These are phyloP conservation scores for Rhinogobius similis DNA, from an alignment of 2,113 vertebrate genomes.

Conservation along the genomic window DNA sequence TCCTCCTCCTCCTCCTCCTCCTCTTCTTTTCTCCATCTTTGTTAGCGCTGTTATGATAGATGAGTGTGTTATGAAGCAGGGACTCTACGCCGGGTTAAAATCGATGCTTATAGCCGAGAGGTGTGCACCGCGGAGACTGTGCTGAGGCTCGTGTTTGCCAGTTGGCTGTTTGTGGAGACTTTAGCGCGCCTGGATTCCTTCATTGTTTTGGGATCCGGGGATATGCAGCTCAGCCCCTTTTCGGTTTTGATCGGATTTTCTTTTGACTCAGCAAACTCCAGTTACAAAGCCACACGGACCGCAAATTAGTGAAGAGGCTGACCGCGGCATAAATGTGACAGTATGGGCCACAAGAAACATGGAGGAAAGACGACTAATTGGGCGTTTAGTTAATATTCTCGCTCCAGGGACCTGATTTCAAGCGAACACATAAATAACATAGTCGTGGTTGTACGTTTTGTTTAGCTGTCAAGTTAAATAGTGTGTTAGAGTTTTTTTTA, in stretches of 20 bases:
- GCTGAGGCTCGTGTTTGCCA: slow-evolving; percentile 36
- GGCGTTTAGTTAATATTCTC: background rate
- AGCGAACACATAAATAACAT: background rate
- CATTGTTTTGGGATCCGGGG: slow-evolving; percentile 65
- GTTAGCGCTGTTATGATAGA: slow-evolving; percentile 58
- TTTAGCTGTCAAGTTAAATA: background rate
- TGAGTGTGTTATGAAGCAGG: slow-evolving; percentile 56
- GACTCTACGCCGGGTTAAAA: slow-evolving; percentile 60
- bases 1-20: slow-evolving; percentile 17
- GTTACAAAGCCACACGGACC: background rate
- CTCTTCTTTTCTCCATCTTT: slow-evolving; percentile 31
- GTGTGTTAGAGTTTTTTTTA: background rate
- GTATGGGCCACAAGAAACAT: background rate
- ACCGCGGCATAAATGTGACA: slow-evolving; percentile 4
- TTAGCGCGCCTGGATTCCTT: slow-evolving; percentile 54
- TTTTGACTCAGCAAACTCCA: slow-evolving; percentile 3
- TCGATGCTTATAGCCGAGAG: slow-evolving; percentile 63
- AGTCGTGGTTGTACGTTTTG: background rate
- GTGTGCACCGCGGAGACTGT: slow-evolving; percentile 34
- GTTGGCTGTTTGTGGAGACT: slow-evolving; percentile 56
- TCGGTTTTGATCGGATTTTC: slow-evolving; percentile 54
- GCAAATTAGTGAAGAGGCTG: slow-evolving; percentile 2
- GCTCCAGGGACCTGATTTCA: background rate
- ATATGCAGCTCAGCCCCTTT: slow-evolving; percentile 42
- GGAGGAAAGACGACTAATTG: background rate